phyloP scores from a whole-genome alignment of 2,888 invertebrate genomes.

The Galerucella calmariensis region DNA sequence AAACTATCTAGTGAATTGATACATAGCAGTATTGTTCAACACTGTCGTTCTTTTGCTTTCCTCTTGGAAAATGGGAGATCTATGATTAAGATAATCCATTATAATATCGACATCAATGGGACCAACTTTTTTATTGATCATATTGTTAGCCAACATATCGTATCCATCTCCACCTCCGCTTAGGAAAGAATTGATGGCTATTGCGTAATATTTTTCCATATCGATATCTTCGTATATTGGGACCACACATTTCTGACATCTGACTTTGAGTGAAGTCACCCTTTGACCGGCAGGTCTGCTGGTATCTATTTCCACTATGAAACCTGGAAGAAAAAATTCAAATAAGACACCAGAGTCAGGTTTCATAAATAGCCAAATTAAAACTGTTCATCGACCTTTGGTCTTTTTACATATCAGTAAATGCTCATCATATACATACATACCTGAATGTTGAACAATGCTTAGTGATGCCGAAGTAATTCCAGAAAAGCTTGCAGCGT shows the following conservation, averaged over 20 bases:
- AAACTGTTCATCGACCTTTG: too few species aligned
- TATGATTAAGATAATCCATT: conserved; percentile 67
- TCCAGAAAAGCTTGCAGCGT: conserved; percentile 63
- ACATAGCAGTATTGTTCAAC: not conserved
- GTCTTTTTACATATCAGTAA: not conserved
- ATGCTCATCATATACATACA: not conserved
- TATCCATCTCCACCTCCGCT: conserved; percentile 79
- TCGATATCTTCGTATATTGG: conserved; percentile 74
- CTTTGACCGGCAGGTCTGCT: conserved; percentile 70
- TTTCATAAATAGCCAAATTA: too few species aligned
- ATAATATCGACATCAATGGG: conserved; percentile 69
- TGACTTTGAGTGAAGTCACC: conserved; percentile 68
- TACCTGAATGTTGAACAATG: conserved; percentile 73
- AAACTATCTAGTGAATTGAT: conserved; percentile 5
- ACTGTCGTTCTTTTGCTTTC: conserved; percentile 68
- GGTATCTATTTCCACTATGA: conserved; percentile 73
- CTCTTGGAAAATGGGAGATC: conserved; percentile 67
- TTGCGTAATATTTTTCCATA: conserved; percentile 69
- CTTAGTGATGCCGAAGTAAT: conserved; percentile 61
- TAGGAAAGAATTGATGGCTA: conserved; percentile 73
- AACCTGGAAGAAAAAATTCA: conserved; percentile 63
- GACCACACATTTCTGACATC: conserved; percentile 73
- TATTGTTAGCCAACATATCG: conserved; percentile 66
- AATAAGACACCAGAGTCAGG: too few species aligned
- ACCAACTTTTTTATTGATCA: conserved; percentile 66